These are phyloP conservation scores for Globodera ellingtonae DNA, from an alignment of 1,140 invertebrate genomes.

Conservation along the genomic window DNA sequence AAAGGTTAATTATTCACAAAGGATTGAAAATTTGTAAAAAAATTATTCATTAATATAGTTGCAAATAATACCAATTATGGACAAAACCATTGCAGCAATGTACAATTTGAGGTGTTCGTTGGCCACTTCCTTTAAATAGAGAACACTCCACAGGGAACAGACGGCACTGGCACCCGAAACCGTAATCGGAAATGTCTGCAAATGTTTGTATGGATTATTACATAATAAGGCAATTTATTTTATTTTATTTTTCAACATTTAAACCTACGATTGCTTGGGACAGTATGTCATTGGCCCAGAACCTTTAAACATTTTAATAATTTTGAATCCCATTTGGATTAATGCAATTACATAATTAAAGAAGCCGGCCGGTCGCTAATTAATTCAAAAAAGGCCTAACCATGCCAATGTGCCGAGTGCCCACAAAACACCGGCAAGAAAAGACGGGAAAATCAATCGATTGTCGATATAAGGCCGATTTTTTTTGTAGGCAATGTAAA, in stretches of 20 bases:
- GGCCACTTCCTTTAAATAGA: conserved; percentile 58
- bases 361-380: no score
- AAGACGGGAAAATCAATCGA: conserved; percentile 66
- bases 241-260: neutral
- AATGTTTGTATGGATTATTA: neutral
- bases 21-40: no score
- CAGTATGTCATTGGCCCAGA: conserved; percentile 7
- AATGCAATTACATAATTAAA: no score
- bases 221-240: neutral
- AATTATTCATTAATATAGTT: no score
- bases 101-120: conserved; percentile 38
- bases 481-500: conserved; percentile 66
- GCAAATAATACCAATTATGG: conserved; percentile 25
- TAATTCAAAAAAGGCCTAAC: conserved; percentile 4
- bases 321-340: neutral
- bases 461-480: conserved; percentile 65
- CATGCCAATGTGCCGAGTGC: conserved; percentile 66
- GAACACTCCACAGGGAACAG: conserved; percentile 51
- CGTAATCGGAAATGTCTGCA: conserved; percentile 34
- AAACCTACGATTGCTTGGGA: neutral
- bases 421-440: conserved; percentile 68
- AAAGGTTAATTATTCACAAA: no score
- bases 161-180: conserved; percentile 36
- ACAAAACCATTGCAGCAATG: conserved; percentile 37
- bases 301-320: conserved; percentile 30